Conservation (phyloP, 2,113 vertebrate genomes). For the Engystomops pustulosus region DNA sequence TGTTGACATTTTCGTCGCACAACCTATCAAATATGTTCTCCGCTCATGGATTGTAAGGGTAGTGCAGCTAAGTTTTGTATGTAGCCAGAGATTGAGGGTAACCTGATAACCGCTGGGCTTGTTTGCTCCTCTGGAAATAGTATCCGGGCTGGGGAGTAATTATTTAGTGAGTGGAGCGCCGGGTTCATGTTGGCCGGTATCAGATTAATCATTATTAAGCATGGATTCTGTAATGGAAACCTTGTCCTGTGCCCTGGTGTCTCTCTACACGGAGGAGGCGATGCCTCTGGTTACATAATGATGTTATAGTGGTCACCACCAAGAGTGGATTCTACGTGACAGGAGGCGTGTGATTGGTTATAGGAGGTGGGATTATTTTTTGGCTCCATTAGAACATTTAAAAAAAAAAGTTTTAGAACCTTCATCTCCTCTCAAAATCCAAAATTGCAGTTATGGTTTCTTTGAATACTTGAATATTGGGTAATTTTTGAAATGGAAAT, state of each 20-base stretch:
- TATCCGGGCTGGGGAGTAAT: constrained; percentile 76
- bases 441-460: no score
- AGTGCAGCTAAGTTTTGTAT: background rate
- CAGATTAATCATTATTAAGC: constrained; percentile 78
- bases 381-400: background rate
- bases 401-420: background rate
- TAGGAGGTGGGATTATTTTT: background rate
- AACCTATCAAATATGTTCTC: no score
- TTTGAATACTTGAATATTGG: no score
- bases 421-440: no score
- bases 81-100: constrained; percentile 50
- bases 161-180: constrained; percentile 73
- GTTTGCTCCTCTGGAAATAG: constrained; percentile 66
- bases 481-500: no score
- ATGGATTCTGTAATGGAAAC: constrained; percentile 72
- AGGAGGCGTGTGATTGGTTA: background rate
- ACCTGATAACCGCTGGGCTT: constrained; percentile 66
- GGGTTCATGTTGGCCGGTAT: constrained; percentile 71
- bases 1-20: no score
- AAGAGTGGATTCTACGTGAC: background rate
- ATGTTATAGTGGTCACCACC: background rate
- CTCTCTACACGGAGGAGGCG: constrained; percentile 67
- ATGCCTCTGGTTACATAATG: constrained; percentile 57
- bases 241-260: constrained; percentile 69
- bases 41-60: background rate